Evolutionary conservation across 2,888 invertebrate genomes (phyloP).

Genomic region (Boloria euphrosyne): DNA sequence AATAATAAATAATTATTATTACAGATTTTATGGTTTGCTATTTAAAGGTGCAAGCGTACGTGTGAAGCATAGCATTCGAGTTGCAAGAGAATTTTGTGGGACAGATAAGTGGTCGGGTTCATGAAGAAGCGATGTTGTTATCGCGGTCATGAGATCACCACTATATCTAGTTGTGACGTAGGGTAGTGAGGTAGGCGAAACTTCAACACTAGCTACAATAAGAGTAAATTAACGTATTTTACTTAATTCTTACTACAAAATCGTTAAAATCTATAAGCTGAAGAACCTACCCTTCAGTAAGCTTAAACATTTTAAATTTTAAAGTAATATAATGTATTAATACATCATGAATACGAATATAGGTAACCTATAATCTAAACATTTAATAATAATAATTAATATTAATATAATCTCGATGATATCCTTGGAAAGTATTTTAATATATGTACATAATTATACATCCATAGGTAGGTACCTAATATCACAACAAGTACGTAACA

Average conservation of each 20-base stretch:
- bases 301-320: too few species aligned
- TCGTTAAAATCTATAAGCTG: not conserved
- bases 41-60: not conserved
- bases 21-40: not conserved
- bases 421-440: not conserved
- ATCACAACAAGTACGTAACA: conserved; percentile 42
- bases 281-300: too few species aligned
- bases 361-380: too few species aligned
- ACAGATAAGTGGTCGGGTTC: conserved; percentile 40
- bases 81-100: conserved; percentile 29
- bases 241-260: conserved; percentile 10
- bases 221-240: conserved; percentile 28
- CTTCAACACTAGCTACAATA: conserved; percentile 29
- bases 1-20: too few species aligned
- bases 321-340: too few species aligned
- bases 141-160: conserved; percentile 74
- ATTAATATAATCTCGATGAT: not conserved
- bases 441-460: conserved; percentile 4
- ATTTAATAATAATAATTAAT: too few species aligned
- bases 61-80: conserved; percentile 10
- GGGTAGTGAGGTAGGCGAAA: conserved; percentile 42
- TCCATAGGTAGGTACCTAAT: not conserved
- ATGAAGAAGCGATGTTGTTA: conserved; percentile 49
- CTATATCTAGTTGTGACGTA: conserved; percentile 76
- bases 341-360: too few species aligned